Evolutionary conservation across 2,797 vertebrate species (phyloP), one percentile per base, ranked within the genome.

Genomic region (Acipenser ruthenus): DNA sequence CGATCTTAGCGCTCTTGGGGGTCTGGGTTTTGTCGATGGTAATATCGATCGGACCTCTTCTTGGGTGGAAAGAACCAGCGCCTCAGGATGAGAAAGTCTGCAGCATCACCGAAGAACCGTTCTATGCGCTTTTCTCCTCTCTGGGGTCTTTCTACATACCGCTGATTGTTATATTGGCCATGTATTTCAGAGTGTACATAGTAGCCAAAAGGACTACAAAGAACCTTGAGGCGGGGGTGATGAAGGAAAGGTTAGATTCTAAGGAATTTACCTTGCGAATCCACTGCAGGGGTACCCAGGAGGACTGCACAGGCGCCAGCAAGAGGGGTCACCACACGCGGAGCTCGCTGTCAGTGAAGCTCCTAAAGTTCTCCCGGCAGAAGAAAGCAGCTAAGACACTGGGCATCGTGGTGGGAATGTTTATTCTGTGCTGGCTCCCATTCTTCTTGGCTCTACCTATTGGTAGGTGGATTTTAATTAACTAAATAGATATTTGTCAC

Each of bases 101-200:
- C 51, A 83, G 84, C n/a, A 98, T 99, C 80, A 99, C 95, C 0
- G 94, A 95, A 82, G 96, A 98, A 74, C 93, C 94, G 0, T 97
- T 96, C 84, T 99, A 99, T 15, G 95, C 93, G 58, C 91, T 98
- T 70, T 98, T 99, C 80, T 99, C 96, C 49, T 99, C 96, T 10
- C 86, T 99, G 75, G 93, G 93, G 37, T 99, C 96, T 66, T 99
- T 99, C 78, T 99, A 97, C 78, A 97, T 99, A 76, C 96, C 96
- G 0, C 80, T 98, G 5, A 90, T 90, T 0, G 94, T 99, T 51
- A 99, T 99, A 50, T 85, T 99, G 7, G 90, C 90, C 71, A 99
- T 99, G 96, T 99, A 99, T 83, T 95, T 90, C 74, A 92, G 93
- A 0, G 96, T 99, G 64, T 98, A 98, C 76, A 77, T 98, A 7